Evolutionary conservation across 2,888 invertebrate genomes (phyloP), one percentile per base, ranked within the genome.

Genomic region (Drosophila buzzatii): DNA sequence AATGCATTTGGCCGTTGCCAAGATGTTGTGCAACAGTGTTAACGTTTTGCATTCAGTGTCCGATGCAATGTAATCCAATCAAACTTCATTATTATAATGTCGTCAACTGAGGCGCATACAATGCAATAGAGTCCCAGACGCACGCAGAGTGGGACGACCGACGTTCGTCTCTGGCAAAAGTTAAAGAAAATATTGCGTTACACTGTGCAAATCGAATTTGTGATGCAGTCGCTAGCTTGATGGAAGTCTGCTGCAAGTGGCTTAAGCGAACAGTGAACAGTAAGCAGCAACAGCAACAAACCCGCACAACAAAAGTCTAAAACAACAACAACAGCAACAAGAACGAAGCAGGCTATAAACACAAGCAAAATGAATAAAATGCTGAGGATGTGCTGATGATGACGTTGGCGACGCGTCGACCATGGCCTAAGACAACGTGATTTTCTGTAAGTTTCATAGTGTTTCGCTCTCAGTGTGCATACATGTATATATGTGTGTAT

Each of bases 351-450:
- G 73, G 69, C 82, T 84, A 84, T 80, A 82, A 87, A 87, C 85
- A 85, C 85, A 82, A 73, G 79, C 81, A 76, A 82, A 74, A 82
- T 82, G 84, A 77, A 77, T 84, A 87, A 78, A 80, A 78, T 73
- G 84, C 75, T 64, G 75, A 76, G 76, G 81, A 76, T 81, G 84
- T 83, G 79, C 73, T 76, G 80, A 68, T 77, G 79, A 79, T 76
- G 83, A 81, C 71, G 75, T 70, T 67, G 66, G 37, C 70, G 71
- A 62, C 76, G 56, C 69, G 70, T 64, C 82, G 84, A 82, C 85
- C 91, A 90, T 91, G 90, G 90, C 91, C 91, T 91, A 90, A 88
- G 91, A 73, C 85, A 91, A 91, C 85, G 79, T 81, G 79, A 86
- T 90, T 89, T 85, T 72, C 76, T 85, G 81, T 91, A 85, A 81